Percentiles rank a stretch among this genome's conserved stretches.
phyloP scores from a whole-genome alignment of 2,113 vertebrate species.

The Suncus etruscus region DNA sequence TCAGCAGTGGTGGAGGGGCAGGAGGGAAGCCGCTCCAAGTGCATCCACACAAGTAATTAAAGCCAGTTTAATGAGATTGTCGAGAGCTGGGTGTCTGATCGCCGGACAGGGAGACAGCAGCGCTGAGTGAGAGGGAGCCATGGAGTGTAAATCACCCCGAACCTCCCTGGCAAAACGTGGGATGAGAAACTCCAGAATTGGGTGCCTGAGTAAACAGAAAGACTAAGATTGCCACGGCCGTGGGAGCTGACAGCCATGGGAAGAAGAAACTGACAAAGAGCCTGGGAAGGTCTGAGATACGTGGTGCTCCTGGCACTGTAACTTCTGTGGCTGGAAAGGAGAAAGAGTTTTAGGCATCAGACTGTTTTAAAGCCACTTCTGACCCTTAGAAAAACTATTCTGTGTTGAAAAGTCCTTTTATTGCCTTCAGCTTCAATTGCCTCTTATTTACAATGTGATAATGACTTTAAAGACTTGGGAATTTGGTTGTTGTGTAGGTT shows the following conservation, averaged over 20 bases:
- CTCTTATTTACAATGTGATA: background rate
- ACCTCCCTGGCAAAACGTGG: background rate
- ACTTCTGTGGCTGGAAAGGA: background rate
- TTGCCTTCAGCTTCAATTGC: background rate
- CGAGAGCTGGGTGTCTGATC: constrained; percentile 42
- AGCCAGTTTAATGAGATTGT: constrained; percentile 76
- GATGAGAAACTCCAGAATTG: background rate
- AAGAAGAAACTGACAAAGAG: background rate
- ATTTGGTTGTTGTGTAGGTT: too few relatives aligned
- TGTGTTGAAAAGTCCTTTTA: background rate
- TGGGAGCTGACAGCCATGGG: background rate
- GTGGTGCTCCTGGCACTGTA: too few relatives aligned
- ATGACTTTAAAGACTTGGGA: too few relatives aligned
- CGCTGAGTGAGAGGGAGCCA: background rate
- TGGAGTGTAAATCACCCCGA: background rate
- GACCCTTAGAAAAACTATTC: background rate
- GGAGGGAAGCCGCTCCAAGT: background rate
- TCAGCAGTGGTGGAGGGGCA: background rate
- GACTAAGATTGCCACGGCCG: background rate
- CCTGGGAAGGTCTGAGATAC: too few relatives aligned
- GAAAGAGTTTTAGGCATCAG: background rate
- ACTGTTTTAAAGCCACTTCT: background rate
- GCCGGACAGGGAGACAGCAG: constrained; percentile 16
- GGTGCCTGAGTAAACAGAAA: background rate
- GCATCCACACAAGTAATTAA: constrained; percentile 78